Conservation (phyloP, 2,888 invertebrate species). For the Caenorhabditis virilis region DNA sequence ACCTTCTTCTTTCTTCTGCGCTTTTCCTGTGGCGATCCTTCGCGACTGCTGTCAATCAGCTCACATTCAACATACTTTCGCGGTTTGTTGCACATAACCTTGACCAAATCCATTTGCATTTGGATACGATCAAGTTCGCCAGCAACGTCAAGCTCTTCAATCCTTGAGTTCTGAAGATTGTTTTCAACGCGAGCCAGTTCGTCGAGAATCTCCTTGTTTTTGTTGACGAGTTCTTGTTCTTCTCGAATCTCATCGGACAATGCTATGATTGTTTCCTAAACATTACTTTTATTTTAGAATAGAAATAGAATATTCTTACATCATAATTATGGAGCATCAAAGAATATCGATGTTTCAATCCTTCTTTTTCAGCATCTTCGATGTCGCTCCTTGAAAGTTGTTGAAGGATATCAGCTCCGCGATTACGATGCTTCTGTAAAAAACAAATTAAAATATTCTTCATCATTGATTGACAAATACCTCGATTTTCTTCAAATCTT, state of each 20-base stretch:
- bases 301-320: not conserved
- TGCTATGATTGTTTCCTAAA: slow-evolving; percentile 20
- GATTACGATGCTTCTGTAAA: slow-evolving; percentile 24
- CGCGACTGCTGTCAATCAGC: slow-evolving; percentile 43
- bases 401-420: slow-evolving; percentile 21
- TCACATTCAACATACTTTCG: slow-evolving; percentile 54
- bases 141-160: slow-evolving; percentile 39
- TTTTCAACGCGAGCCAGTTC: slow-evolving; percentile 39
- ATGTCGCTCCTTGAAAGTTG: slow-evolving; percentile 29
- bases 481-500: slow-evolving; percentile 38
- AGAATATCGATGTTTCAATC: slow-evolving; percentile 28
- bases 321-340: slow-evolving; percentile 32
- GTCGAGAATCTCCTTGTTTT: slow-evolving; percentile 45
- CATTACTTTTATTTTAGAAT: not conserved
- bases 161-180: slow-evolving; percentile 33
- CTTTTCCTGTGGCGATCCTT: slow-evolving; percentile 39
- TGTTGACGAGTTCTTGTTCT: slow-evolving; percentile 42
- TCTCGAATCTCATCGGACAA: slow-evolving; percentile 42
- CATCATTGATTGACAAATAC: not conserved
- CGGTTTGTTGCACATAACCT: slow-evolving; percentile 49
- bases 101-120: slow-evolving; percentile 54
- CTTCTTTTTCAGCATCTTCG: slow-evolving; percentile 35
- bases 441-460: too few species aligned
- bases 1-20: slow-evolving; percentile 47
- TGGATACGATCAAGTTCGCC: slow-evolving; percentile 52